Evolutionary conservation across 2,797 vertebrate species (phyloP).

Genomic region (Gadopsis marmoratus): DNA sequence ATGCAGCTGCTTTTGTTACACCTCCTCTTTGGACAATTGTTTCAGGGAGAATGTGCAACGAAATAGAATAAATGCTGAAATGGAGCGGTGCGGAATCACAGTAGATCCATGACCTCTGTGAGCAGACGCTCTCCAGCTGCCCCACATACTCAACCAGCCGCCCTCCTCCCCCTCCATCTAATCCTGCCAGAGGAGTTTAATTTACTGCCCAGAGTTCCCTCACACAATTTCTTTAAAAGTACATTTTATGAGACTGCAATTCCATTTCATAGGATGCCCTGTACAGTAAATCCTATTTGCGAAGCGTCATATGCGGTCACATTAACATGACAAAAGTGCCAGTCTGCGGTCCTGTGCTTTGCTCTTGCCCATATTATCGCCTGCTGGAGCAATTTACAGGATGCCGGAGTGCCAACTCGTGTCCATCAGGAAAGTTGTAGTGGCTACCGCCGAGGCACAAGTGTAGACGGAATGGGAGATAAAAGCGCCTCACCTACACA

Average conservation of each 20-base stretch:
- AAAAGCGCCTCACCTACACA: slow-evolving; percentile 59
- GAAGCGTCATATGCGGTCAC: slow-evolving; percentile 79
- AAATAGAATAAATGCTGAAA: slow-evolving; percentile 52
- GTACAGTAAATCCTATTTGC: slow-evolving; percentile 88
- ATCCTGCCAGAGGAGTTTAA: slow-evolving; percentile 85
- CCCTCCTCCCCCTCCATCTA: slow-evolving; percentile 73
- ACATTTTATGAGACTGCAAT: slow-evolving; percentile 87
- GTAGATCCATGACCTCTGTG: slow-evolving; percentile 70
- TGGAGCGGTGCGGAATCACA: slow-evolving; percentile 67
- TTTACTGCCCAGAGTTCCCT: slow-evolving; percentile 85
- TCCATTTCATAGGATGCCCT: slow-evolving; percentile 83
- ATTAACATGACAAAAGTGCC: slow-evolving; percentile 89
- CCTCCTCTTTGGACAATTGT: slow-evolving; percentile 33
- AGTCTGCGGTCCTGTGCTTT: slow-evolving; percentile 76
- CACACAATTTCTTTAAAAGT: slow-evolving; percentile 88
- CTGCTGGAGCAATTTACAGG: slow-evolving; percentile 77
- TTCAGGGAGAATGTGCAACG: slow-evolving; percentile 34
- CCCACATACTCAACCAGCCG: slow-evolving; percentile 58
- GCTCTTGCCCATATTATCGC: slow-evolving; percentile 76
- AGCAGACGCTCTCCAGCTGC: slow-evolving; percentile 46
- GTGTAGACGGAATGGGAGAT: slow-evolving; percentile 64
- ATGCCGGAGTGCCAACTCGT: slow-evolving; percentile 63
- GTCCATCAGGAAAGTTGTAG: slow-evolving; percentile 75
- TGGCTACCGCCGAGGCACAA: slow-evolving; percentile 49
- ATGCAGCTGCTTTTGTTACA: neutral